Base-by-base conservation (phyloP, 2,797 vertebrate species). In the Lindbergichthys nudifrons region DNA sequence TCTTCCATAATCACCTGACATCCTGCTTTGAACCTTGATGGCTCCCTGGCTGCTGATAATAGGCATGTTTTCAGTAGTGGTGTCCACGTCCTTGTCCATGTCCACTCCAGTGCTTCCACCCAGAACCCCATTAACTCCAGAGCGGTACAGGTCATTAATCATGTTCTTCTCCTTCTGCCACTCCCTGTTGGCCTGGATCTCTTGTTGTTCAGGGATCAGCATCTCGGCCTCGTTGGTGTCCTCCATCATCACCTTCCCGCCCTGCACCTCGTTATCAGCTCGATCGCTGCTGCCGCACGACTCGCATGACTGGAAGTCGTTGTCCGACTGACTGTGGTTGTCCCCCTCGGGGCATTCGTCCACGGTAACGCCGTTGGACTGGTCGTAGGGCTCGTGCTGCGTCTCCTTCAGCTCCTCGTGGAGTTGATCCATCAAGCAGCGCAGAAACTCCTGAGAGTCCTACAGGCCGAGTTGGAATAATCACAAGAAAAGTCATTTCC, bases 371-470 rank as follows among this genome's bases (percentile, higher is more conserved):
- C 81, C 16, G 50, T 85, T 93, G 56, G 93, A 93, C 48, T 93
- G 92, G 85, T 97, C 97, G 36, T 95, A 95, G 3, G 92, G 88
- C 80, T 99, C 96, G 5, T 95, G 86, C 77, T 96, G 62, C 0
- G 90, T 89, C 82, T 99, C 98, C 84, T 99, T 99, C 74, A 99
- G 92, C 84, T 99, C 98, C 86, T 99, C 98, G 32, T 99, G 98
- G 71, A 99, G 96, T 71, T 99, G 95, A 93, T 99, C 98, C 98
- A 99, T 99, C 61, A 99, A 86, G 86, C 98, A 99, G 73, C 98
- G 97, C 80, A 99, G 92, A 91, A 99, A 99, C 89, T 99, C 98
- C 91, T 99, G 98, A 43, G 98, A 99, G 71, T 99, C 98, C 98
- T 99, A 82, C 16, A 30, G 10, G 53, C 9, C 23, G 14, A 26